Percentiles rank a stretch among this genome's conserved stretches.
phyloP scores from a whole-genome alignment of 2,888 invertebrate species.

The Xanthorhoe spadicearia region DNA sequence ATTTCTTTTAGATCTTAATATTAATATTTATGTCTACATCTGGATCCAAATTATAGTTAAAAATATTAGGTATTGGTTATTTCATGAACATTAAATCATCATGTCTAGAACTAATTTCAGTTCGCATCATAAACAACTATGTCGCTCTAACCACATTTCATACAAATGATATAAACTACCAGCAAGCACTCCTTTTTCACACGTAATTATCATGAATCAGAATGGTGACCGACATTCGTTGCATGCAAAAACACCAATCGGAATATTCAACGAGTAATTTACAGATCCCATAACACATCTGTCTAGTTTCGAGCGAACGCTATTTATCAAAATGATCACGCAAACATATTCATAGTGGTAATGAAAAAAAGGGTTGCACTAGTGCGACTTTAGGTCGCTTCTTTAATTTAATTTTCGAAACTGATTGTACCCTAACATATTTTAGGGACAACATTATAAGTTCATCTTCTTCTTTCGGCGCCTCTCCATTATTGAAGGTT shows the following conservation, averaged over 20 bases:
- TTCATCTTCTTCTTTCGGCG: too few relatives aligned
- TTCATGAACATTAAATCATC: too few relatives aligned
- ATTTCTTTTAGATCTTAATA: too few relatives aligned
- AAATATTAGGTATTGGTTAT: too few relatives aligned
- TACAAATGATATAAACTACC: background rate
- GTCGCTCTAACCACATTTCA: background rate
- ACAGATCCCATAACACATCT: slow-evolving; percentile 50
- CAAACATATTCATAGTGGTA: slow-evolving; percentile 45
- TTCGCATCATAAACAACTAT: background rate
- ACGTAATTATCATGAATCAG: slow-evolving; percentile 14
- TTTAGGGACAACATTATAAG: too few relatives aligned
- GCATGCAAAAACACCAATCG: slow-evolving; percentile 31
- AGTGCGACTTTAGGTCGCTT: slow-evolving; percentile 31
- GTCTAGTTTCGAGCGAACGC: slow-evolving; percentile 56
- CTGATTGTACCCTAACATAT: too few relatives aligned
- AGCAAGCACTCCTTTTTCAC: background rate
- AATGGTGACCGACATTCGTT: slow-evolving; percentile 14
- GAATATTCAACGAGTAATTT: slow-evolving; percentile 32
- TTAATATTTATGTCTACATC: too few relatives aligned
- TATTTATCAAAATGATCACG: slow-evolving; percentile 60
- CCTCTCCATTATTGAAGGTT: too few relatives aligned
- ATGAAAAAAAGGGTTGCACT: slow-evolving; percentile 37
- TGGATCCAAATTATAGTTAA: too few relatives aligned
- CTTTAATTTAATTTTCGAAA: too few relatives aligned
- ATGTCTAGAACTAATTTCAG: too few relatives aligned